Evolutionary conservation across 1,140 invertebrate genomes (phyloP).

Genomic region (Patella vulgata): DNA sequence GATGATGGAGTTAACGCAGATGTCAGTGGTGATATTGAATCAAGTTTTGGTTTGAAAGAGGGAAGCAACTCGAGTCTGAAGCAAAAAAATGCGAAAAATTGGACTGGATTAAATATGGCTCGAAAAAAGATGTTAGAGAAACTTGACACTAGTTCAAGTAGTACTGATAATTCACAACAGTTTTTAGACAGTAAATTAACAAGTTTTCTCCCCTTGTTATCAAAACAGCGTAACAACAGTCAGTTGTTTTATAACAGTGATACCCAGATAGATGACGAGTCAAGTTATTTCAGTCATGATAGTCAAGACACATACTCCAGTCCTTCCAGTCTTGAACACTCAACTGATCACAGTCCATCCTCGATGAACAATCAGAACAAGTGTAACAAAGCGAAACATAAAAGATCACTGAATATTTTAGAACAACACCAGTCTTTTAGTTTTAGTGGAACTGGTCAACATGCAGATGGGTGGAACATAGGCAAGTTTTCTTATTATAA

Average conservation of each 20-base stretch:
- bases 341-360: no score
- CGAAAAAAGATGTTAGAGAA: neutral
- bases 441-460: constrained; percentile 50
- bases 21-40: constrained; percentile 27
- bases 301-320: neutral
- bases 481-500: constrained; percentile 31
- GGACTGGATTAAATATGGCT: neutral
- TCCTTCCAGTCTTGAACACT: no score
- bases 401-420: no score
- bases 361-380: no score
- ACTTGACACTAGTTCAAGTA: no score
- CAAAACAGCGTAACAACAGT: no score
- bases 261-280: constrained; percentile 22
- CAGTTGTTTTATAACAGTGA: constrained; percentile 5
- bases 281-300: constrained; percentile 29
- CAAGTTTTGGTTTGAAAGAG: constrained; percentile 10
- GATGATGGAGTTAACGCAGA: constrained; percentile 18
- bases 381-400: no score
- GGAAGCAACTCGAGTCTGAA: neutral
- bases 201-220: no score
- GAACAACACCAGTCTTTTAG: no score
- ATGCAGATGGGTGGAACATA: constrained; percentile 51
- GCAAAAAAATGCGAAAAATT: neutral
- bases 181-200: no score
- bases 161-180: no score